Evolutionary conservation across 2,113 vertebrate species (phyloP).

Genomic region (Xiphophorus maculatus): DNA sequence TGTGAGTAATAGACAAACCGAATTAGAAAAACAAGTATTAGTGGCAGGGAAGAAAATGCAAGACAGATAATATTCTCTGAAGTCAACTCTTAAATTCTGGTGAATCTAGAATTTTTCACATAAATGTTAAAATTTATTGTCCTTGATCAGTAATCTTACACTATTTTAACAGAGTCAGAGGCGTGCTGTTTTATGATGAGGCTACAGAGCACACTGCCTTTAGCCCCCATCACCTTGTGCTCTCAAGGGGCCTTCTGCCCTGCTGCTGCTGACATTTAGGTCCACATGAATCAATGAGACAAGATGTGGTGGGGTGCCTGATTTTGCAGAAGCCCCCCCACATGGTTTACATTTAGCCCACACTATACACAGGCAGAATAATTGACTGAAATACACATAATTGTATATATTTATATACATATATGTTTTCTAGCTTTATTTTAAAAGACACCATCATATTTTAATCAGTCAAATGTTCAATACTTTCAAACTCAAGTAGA

Average conservation of each 20-base stretch:
- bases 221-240: conserved; percentile 50
- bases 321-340: conserved; percentile 46
- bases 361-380: conserved; percentile 22
- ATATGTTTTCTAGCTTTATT: background rate
- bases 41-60: conserved; percentile 2
- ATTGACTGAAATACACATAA: background rate
- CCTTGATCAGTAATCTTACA: conserved; percentile 34
- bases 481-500: background rate
- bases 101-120: background rate
- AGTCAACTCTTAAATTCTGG: background rate
- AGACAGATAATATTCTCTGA: background rate
- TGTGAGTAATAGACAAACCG: conserved; percentile 21
- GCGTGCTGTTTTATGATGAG: conserved; percentile 57
- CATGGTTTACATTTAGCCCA: conserved; percentile 52
- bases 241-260: conserved; percentile 62
- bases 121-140: conserved; percentile 11
- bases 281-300: conserved; percentile 76
- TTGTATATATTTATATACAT: too few relatives aligned
- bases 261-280: conserved; percentile 80
- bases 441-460: background rate
- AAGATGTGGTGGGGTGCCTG: conserved; percentile 59
- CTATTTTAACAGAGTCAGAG: conserved; percentile 30
- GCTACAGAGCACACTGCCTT: conserved; percentile 45
- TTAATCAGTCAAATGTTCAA: background rate
- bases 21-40: conserved; percentile 11